Conservation (phyloP, 2,113 vertebrate genomes). For the Sinosuthora webbiana region DNA sequence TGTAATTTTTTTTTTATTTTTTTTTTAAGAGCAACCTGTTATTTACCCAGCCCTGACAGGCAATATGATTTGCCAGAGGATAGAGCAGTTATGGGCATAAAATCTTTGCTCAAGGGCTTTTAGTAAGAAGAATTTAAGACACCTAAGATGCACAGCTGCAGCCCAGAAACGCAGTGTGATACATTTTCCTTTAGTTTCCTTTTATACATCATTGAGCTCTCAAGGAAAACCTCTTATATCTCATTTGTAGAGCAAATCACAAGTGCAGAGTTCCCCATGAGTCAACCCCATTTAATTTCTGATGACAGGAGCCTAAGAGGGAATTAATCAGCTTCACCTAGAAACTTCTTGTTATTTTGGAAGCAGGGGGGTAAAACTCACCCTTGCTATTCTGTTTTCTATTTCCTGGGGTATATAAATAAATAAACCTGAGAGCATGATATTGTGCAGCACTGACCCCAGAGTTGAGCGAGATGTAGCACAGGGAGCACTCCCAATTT, state of each 20-base stretch:
- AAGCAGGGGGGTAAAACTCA: not conserved
- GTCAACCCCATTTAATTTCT: conserved; percentile 41
- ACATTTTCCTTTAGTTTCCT: not conserved
- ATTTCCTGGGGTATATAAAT: conserved; percentile 3
- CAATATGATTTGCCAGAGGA: not conserved
- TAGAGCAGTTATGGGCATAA: not conserved
- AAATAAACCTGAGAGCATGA: not conserved
- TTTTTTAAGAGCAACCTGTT: not conserved
- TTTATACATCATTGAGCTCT: not conserved
- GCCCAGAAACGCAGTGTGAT: not conserved
- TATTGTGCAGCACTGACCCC: not conserved
- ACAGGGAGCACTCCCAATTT: not conserved
- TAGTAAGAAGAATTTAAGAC: not conserved
- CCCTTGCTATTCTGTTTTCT: not conserved
- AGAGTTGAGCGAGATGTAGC: not conserved
- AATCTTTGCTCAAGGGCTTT: not conserved
- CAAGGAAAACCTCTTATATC: conserved; percentile 39
- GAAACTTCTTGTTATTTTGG: not conserved
- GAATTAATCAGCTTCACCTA: conserved; percentile 27
- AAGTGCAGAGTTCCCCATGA: conserved; percentile 7
- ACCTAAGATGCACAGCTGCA: not conserved
- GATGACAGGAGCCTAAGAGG: not conserved
- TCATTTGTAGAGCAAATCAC: conserved; percentile 43
- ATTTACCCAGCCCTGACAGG: not conserved
- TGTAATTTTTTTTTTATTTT: not conserved